Evolutionary conservation across 35 echinoderm and acorn worm species (phyloP).

Genomic region (Diadema setosum): DNA sequence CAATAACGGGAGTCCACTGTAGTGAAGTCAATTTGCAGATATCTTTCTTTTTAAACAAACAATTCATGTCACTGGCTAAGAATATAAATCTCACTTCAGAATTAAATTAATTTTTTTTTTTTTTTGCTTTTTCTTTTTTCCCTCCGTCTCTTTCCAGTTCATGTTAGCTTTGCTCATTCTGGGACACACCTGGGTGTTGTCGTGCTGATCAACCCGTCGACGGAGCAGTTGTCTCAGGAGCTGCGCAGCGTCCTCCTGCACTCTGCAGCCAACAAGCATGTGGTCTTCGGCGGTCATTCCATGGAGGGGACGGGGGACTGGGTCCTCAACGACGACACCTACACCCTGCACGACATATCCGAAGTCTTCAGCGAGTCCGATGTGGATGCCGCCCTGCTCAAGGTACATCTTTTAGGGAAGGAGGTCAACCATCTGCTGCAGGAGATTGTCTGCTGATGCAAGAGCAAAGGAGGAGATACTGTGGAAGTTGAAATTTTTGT

Average conservation of each 20-base stretch:
- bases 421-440: no score
- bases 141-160: constrained; percentile 44
- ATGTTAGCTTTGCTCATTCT: constrained; percentile 49
- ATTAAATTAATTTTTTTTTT: neutral
- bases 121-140: neutral
- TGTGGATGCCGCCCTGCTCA: constrained; percentile 63
- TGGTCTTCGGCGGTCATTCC: constrained; percentile 79
- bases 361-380: constrained; percentile 69
- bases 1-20: no score
- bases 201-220: constrained; percentile 76
- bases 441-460: no score
- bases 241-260: constrained; percentile 68
- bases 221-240: constrained; percentile 42
- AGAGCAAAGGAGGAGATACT: no score
- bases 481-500: no score
- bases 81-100: no score
- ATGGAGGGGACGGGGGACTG: constrained; percentile 71
- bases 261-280: constrained; percentile 73
- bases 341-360: constrained; percentile 69
- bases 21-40: no score
- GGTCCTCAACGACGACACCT: constrained; percentile 90
- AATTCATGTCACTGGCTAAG: no score
- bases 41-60: no score
- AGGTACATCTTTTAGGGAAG: neutral
- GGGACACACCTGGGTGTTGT: constrained; percentile 73